phyloP scores from a whole-genome alignment of 2,888 invertebrate genomes.

The Mallateleia sp. region DNA sequence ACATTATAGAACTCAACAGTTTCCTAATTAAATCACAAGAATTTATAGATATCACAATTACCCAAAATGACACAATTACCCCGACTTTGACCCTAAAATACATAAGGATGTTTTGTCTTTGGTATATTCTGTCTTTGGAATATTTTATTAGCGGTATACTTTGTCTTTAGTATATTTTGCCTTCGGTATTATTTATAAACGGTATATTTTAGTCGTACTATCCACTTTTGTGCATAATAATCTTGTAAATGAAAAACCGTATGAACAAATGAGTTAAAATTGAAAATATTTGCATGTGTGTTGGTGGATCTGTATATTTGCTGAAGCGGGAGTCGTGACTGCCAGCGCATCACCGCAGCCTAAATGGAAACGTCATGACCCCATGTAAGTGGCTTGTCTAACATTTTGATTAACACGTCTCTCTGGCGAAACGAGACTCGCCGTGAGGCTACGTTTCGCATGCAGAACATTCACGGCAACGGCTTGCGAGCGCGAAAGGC shows the following conservation, averaged over 20 bases:
- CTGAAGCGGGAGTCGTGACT: conserved; percentile 75
- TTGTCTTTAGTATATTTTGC: no score
- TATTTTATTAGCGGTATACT: no score
- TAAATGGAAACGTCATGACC: conserved; percentile 89
- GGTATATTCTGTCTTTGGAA: no score
- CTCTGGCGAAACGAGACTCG: conserved; percentile 82
- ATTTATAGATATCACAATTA: no score
- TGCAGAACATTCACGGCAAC: conserved; percentile 76
- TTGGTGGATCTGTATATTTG: conserved; percentile 43
- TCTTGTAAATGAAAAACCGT: conserved; percentile 12
- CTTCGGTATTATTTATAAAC: no score
- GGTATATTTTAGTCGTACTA: no score
- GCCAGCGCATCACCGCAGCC: conserved; percentile 80
- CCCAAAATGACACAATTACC: no score
- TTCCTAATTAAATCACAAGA: no score
- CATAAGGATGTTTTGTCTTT: no score
- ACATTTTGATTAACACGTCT: conserved; percentile 90
- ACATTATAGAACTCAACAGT: no score
- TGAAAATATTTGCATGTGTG: conserved; percentile 62
- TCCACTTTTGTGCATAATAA: no score
- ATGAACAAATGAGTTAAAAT: conserved; percentile 62
- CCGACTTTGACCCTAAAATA: no score
- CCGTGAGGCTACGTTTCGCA: conserved; percentile 79
- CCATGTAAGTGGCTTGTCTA: conserved; percentile 89
- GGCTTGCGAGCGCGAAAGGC: conserved; percentile 83